Evolutionary conservation across 2,113 vertebrate genomes (phyloP), one percentile per base, ranked within the genome.

Genomic region (Capreolus pygargus): DNA sequence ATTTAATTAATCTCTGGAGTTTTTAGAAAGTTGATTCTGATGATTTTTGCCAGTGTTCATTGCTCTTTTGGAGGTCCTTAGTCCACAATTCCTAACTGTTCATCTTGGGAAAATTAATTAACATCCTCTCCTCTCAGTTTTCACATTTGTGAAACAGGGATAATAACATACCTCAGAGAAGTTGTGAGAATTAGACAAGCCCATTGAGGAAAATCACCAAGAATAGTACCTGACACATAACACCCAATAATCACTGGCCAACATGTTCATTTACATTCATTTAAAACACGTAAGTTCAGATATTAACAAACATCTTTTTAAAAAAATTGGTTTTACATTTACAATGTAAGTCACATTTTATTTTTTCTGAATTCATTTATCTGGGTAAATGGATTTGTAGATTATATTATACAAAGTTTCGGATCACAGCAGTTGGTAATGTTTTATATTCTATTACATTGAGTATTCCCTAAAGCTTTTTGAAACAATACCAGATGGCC

Each of bases 401-500:
- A 85, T 70, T 95, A 52, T 58, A 70, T 93, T 55, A 15, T 74
- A 67, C 2, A 52, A 55, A 67, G 14, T n/a, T 55, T 86, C 64
- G 52, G 28, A 86, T 19, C 17, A 86, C 21, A 95, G 78, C n/a
- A 60, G 67, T n/a, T 84, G 82, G 91, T 96, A 86, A 92, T 89
- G 47, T 85, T 91, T 97, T 95, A 60, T 52, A 85, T 93, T 93
- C 27, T 27, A 60, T 91, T 94, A 86, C 23, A 96, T 1, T 61
- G 67, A 89, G 54, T 84, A 97, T 94, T 86, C 91, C 89, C 95
- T 61, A 45, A 96, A 91, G 93, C 87, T 94, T 91, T 92, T 67
- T 78, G n/a, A 84, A 92, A 74, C 67, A 78, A 54, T 86, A 55
- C 89, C 83, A 91, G 70, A 97, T 94, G 92, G 86, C 39, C 70